Evolutionary conservation across 2,888 invertebrate genomes (phyloP).

Genomic region (Cheilosia grossa): DNA sequence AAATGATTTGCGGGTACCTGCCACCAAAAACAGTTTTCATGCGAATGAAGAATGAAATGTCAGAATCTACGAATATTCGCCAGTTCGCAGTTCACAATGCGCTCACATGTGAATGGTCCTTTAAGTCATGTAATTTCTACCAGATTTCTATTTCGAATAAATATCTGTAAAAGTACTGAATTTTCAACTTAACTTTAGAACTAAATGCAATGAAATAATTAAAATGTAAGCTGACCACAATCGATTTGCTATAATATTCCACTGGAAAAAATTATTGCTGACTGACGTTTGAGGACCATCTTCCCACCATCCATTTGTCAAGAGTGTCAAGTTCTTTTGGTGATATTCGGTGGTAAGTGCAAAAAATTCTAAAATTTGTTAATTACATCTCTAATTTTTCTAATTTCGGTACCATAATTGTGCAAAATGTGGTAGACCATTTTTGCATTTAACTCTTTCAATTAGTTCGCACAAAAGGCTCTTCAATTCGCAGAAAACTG

Average conservation of each 20-base stretch:
- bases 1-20: too few species aligned
- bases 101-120: too few species aligned
- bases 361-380: background rate
- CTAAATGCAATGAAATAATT: too few species aligned
- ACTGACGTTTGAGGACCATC: constrained; percentile 36
- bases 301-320: constrained; percentile 44
- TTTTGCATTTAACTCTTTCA: background rate
- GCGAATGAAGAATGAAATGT: too few species aligned
- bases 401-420: background rate
- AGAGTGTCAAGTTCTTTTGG: constrained; percentile 62
- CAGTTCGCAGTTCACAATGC: too few species aligned
- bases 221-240: constrained; percentile 5
- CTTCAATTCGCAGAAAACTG: background rate
- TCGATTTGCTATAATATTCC: constrained; percentile 17
- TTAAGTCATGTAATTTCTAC: too few species aligned
- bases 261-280: background rate
- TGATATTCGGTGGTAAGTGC: constrained; percentile 58
- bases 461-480: background rate
- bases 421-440: too few species aligned
- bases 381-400: background rate
- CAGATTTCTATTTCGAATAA: too few species aligned
- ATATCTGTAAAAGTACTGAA: too few species aligned
- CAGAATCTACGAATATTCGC: too few species aligned
- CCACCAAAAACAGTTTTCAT: too few species aligned
- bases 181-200: too few species aligned